Evolutionary conservation across 2,113 vertebrate species (phyloP), one percentile per base, ranked within the genome.

Genomic region (Rynchops niger): DNA sequence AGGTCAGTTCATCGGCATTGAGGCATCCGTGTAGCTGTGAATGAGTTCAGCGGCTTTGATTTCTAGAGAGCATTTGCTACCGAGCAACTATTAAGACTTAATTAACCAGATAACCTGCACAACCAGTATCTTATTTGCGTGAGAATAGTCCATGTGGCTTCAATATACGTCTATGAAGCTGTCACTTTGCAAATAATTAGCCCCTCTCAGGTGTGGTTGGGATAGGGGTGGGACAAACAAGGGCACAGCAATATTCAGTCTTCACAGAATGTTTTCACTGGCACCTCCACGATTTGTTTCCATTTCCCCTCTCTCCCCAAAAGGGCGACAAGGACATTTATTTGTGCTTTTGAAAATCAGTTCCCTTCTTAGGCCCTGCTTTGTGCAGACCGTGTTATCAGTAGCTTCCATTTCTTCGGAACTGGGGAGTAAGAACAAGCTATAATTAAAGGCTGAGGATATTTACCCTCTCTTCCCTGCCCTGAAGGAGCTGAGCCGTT

Each of bases 381-480:
- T 83, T 21, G 26, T 52, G 65, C 29, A 56, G 42, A 49, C 76
- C 34, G 29, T 47, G n/a, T 76, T 95, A 82, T 52, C 90, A 91
- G 59, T 20, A 53, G 50, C 43, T 93, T 81, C 73, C 22, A 59
- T 91, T 92, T 86, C 52, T 88, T 90, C 73, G 36, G 76, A 89
- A 79, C n/a, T 38, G 65, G 32, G 45, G 65, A 96, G 56, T 20
- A 45, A 63, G 43, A 78, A n/a, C 14, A 67, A 91, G 61, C 61
- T 58, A 5, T 89, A 84, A 91, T 96, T 86, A 91, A 91, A 91
- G 47, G 65, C 55, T 84, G 56, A 55, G n/a, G 32, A 40, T 89
- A 67, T 86, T 88, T 78, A 55, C 32, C 40, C 55, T 94, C n/a
- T 93, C 86, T 96, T 94, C 72, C 65, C 67, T 84, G 65, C 73